Base-by-base conservation (phyloP, 1,140 invertebrate genomes). In the Bombus picipes region DNA sequence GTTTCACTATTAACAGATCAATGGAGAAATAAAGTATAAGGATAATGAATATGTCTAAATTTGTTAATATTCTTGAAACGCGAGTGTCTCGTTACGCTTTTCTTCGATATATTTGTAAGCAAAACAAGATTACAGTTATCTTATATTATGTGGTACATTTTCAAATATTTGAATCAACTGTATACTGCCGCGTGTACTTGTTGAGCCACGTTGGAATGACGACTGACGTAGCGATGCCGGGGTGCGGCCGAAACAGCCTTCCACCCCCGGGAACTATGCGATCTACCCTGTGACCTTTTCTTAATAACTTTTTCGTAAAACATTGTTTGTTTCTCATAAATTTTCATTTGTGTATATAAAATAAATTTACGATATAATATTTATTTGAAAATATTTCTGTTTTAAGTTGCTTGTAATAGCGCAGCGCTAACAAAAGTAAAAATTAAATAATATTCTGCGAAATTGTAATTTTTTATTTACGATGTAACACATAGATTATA, bases 191-290 rank as follows among this genome's bases (percentile, higher is more conserved):
- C 89, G 90, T 88, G 87, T 92, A 93, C 93, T 93, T 93, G 93
- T 93, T 93, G 93, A 93, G 92, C 93, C 92, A 92, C 92, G 93
- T 89, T 93, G 89, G 88, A 92, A 89, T 89, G 88, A 88, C 90
- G 89, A 93, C 93, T 93, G 92, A 91, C 88, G 90, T 92, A 87
- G 92, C 89, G 92, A 91, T 91, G 88, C 86, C 92, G 93, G 93
- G 93, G 93, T 93, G 93, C 93, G 93, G 93, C 90, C 90, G 93
- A 90, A 90, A 92, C 89, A 91, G 77, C 90, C 90, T 92, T 90
- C 88, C 87, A 92, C 92, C 93, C 91, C 85, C 87, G 85, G 68
- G 77, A 87, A 89, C 89, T 90, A 88, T 86, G 53, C 47, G 43
- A 92, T 87, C 84, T 92, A 93, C 91, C 88, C 87, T 53, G 91